Base-by-base conservation (phyloP, 2,113 vertebrate species). In the Oncorhynchus keta region DNA sequence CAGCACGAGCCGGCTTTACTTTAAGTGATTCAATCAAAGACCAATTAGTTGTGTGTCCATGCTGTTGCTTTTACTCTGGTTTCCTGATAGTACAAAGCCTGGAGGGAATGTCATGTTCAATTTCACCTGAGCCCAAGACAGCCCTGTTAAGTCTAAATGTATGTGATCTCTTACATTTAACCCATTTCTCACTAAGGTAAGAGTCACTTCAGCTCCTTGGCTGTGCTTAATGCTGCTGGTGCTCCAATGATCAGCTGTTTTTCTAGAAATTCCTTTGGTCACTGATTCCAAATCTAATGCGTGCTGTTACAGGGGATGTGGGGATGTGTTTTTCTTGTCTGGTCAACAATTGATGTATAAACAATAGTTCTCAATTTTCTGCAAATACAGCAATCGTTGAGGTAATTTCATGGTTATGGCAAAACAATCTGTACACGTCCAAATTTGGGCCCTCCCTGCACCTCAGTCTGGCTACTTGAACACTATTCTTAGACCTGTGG, bases 341-440 rank as follows among this genome's bases (percentile, higher is more conserved):
- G 55, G 18, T 9, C 65, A 12, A 86, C 77, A 79, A 89, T 75
- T 85, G 83, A 90, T 82, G 69, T 45, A 80, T 16, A 64, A 83
- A 84, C 70, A 86, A 87, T 86, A 84, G 90, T 86, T 87, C 89
- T 88, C 82, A 83, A 81, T 72, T 76, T 85, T 85, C 86, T 77
- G 49, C 65, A 77, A 88, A 85, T 65, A 84, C 83, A 84, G 72
- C 16, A 59, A 59, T 70, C 2, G 45, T 72, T 69, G 83, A 86
- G 82, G 83, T 86, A 82, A 88, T 81, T 76, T 79, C 20, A 5
- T 77, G 78, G 82, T 84, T 84, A 89, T 78, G 83, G 84, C 85
- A 89, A 88, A 89, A 89, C 72, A 84, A 88, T 87, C 79, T 39
- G 62, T 74, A 76, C 59, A 70, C 20, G 30, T 35, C 59, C 22